Base-by-base conservation (phyloP, 92 coral and sea anemone genomes). In the Ricordea florida region DNA sequence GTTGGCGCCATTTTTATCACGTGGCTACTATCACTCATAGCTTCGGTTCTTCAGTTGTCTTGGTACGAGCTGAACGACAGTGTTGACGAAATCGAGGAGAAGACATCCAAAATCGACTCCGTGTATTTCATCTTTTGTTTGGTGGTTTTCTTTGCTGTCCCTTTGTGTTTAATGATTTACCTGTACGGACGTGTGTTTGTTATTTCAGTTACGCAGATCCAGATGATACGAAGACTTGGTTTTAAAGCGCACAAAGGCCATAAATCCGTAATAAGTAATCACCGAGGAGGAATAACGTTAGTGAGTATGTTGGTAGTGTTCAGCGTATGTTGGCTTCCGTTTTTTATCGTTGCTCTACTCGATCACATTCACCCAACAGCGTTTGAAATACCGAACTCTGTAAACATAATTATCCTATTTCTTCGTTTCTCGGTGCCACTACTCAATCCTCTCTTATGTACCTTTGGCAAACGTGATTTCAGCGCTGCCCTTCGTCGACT, bases 1-100 rank as follows among this genome's bases (percentile, higher is more conserved):
- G 28, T n/a, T 1, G 56, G 33, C 10, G 69, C 88, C 31, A 53
- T 57, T 34, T 3, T 68, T 16, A 42, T 48, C 22, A 52, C 78
- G 3, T 90, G 92, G 92, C 34, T 61, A 3, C 10, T 73, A 2
- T 41, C 92, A 8, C 29, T 34, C 13, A 16, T 43, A 4, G 75
- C 61, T 8, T 60, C 96, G 9, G 50, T 61, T 4, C 43, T 81
- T 28, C 96, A 90, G 72, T 61, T 86, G 26, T 43, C 89, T 1
- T 90, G 89, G 96, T 35, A 61, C 8, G 43, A 50, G 5, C 26
- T 26, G 1, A 75, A 66, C 14, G 59, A 41, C 3, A 31, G 25
- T 43, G 18, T 65, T 90, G 52, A 70, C 57, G 1, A 72, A 81
- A 17, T 76, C 66, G 44, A 50, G 6, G 59, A 18, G 3, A 14